phyloP scores from a whole-genome alignment of 1,140 invertebrate species.

The Apolygus lucorum region DNA sequence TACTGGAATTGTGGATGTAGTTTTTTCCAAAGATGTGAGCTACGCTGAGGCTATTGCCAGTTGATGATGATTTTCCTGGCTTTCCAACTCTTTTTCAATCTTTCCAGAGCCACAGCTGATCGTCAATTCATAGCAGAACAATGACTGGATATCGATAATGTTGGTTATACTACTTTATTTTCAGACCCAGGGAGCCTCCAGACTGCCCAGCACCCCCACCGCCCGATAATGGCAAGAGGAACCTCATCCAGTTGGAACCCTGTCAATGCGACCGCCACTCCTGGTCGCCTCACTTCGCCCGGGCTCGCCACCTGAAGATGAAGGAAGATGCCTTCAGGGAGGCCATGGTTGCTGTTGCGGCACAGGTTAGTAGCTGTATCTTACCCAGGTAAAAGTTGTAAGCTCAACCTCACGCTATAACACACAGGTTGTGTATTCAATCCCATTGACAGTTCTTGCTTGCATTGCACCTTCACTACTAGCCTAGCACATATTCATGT shows the following conservation, averaged over 20 bases:
- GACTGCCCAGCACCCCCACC: not conserved
- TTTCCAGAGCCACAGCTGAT: too few relatives aligned
- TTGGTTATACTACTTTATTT: constrained; percentile 1
- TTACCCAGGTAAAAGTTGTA: too few relatives aligned
- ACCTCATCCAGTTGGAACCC: not conserved
- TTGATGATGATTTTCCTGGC: too few relatives aligned
- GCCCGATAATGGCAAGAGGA: not conserved
- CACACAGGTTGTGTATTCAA: too few relatives aligned
- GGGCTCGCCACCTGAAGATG: constrained; percentile 20
- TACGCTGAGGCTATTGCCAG: too few relatives aligned
- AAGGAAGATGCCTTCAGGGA: constrained; percentile 26
- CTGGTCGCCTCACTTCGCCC: constrained; percentile 23
- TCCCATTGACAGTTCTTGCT: too few relatives aligned
- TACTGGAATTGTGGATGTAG: too few relatives aligned
- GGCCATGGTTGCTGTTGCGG: constrained; percentile 25
- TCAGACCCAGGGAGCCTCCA: constrained; percentile 17
- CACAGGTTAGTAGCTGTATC: constrained; percentile 8
- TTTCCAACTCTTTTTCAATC: too few relatives aligned
- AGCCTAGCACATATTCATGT: not conserved
- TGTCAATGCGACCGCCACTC: constrained; percentile 23
- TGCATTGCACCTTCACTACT: not conserved
- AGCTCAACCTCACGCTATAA: too few relatives aligned
- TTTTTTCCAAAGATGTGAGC: too few relatives aligned
- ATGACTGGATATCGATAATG: too few relatives aligned
- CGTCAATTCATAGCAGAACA: too few relatives aligned